Percentiles rank a stretch among this genome's conserved stretches.
phyloP scores from a whole-genome alignment of 2,113 vertebrate species.

The Burhinus bistriatus region DNA sequence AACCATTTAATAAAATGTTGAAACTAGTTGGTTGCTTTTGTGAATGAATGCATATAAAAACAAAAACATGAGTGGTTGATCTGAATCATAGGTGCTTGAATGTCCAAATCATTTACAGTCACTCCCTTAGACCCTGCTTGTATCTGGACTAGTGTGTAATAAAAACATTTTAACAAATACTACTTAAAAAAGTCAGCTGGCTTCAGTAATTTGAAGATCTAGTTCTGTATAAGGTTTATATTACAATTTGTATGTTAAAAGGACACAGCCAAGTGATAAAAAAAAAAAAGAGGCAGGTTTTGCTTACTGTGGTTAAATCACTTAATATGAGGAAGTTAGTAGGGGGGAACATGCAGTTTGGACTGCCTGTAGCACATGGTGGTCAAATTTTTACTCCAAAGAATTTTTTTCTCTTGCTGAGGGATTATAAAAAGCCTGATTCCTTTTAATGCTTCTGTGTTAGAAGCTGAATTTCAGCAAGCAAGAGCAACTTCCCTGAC shows the following conservation, averaged over 20 bases:
- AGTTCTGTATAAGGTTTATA: slow-evolving; percentile 17
- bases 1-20: slow-evolving; percentile 80
- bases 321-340: background rate
- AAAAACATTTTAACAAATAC: background rate
- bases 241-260: slow-evolving; percentile 47
- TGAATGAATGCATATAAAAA: slow-evolving; percentile 77
- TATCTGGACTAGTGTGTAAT: slow-evolving; percentile 63
- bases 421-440: background rate
- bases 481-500: background rate
- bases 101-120: slow-evolving; percentile 41
- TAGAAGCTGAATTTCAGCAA: background rate
- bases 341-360: background rate
- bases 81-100: slow-evolving; percentile 73
- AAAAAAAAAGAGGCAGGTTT: background rate
- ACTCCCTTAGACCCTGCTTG: slow-evolving; percentile 78
- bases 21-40: slow-evolving; percentile 84
- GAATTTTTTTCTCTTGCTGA: background rate
- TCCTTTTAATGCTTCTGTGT: background rate
- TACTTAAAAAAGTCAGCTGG: background rate
- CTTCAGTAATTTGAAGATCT: slow-evolving; percentile 30
- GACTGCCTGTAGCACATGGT: background rate
- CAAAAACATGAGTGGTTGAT: slow-evolving; percentile 64
- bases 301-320: background rate
- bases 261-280: slow-evolving; percentile 8
- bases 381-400: background rate